These are phyloP conservation scores for Conopomorpha cramerella DNA, from an alignment of 1,140 invertebrate genomes.

Conservation along the genomic window DNA sequence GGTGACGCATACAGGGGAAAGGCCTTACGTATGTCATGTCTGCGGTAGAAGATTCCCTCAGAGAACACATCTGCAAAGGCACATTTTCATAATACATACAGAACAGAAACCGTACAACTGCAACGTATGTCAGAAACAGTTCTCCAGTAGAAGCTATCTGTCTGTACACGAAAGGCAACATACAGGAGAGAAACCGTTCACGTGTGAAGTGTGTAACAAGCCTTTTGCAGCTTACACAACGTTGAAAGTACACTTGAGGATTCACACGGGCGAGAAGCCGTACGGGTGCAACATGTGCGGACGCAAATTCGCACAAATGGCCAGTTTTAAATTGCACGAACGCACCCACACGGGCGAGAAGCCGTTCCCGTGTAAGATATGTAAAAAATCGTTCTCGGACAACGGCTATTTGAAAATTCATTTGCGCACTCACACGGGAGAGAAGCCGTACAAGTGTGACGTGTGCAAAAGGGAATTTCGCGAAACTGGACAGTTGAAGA, in stretches of 20 bases:
- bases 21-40: slow-evolving; percentile 83
- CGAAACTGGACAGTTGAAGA: slow-evolving; percentile 39
- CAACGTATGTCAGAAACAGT: slow-evolving; percentile 83
- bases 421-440: slow-evolving; percentile 1
- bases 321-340: slow-evolving; percentile 81
- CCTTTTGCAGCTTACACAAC: slow-evolving; percentile 53
- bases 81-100: slow-evolving; percentile 80
- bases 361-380: slow-evolving; percentile 88
- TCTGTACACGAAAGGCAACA: slow-evolving; percentile 58
- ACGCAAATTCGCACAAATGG: slow-evolving; percentile 74
- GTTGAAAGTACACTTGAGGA: slow-evolving; percentile 66
- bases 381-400: slow-evolving; percentile 86
- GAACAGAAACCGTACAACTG: slow-evolving; percentile 85
- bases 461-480: slow-evolving; percentile 41
- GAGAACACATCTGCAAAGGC: slow-evolving; percentile 76
- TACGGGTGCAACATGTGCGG: slow-evolving; percentile 79
- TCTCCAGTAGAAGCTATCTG: slow-evolving; percentile 70
- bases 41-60: slow-evolving; percentile 84
- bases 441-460: slow-evolving; percentile 7
- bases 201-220: slow-evolving; percentile 52
- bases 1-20: slow-evolving; percentile 82
- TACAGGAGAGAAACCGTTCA: slow-evolving; percentile 65
- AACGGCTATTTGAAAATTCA: slow-evolving; percentile 1
- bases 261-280: slow-evolving; percentile 65
- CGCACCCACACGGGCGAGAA: slow-evolving; percentile 81